phyloP scores from a whole-genome alignment of 2,888 invertebrate genomes.

The Tipula helvola region DNA sequence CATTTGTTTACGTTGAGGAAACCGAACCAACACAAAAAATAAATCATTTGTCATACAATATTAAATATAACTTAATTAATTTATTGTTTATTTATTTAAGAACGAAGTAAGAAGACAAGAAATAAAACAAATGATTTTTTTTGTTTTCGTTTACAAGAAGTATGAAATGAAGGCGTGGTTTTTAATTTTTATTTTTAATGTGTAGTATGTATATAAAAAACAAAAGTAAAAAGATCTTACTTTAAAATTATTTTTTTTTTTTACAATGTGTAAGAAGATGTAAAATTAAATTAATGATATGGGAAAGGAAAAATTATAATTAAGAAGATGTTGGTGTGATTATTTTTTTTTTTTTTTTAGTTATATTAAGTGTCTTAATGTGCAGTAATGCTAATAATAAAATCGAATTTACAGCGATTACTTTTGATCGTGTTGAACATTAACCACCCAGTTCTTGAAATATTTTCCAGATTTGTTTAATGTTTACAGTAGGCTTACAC shows the following conservation, averaged over 20 bases:
- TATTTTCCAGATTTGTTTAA: too few species aligned
- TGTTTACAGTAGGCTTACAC: too few species aligned
- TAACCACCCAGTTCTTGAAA: too few species aligned
- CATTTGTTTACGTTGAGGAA: neutral
- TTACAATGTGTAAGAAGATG: neutral
- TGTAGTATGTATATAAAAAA: neutral
- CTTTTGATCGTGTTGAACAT: neutral
- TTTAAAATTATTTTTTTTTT: neutral
- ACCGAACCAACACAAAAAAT: neutral
- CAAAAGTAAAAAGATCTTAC: neutral
- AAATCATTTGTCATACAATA: neutral
- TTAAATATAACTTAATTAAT: neutral
- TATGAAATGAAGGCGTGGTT: slow-evolving; percentile 4
- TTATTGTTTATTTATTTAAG: neutral
- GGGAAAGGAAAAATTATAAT: neutral
- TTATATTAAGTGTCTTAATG: neutral
- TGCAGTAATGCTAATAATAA: neutral
- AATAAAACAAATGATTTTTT: neutral
- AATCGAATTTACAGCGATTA: neutral
- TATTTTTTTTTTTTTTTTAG: neutral
- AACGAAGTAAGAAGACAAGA: neutral
- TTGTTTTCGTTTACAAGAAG: neutral
- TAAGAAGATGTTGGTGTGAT: neutral
- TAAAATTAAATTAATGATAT: neutral
- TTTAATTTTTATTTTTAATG: neutral